Evolutionary conservation across 2,113 vertebrate genomes (phyloP).

Genomic region (Percopsis transmontana): DNA sequence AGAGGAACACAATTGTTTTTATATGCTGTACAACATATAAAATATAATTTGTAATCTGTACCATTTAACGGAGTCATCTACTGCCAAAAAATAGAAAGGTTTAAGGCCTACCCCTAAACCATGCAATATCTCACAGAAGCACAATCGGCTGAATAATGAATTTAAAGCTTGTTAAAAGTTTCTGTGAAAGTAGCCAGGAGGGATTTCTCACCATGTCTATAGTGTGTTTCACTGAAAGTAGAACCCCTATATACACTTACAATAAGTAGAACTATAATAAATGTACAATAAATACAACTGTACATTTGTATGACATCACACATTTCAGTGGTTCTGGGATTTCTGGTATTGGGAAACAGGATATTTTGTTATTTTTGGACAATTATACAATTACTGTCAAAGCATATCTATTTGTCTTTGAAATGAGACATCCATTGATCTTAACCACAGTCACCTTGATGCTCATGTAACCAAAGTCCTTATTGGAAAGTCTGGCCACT

Average conservation of each 20-base stretch:
- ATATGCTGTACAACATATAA: too few species aligned
- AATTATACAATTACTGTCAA: too few species aligned
- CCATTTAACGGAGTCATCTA: not conserved
- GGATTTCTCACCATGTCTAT: not conserved
- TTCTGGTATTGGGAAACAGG: not conserved
- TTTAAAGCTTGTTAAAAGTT: not conserved
- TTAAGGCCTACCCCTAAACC: conserved; percentile 22
- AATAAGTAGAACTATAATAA: too few species aligned
- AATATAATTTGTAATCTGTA: too few species aligned
- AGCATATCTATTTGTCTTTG: not conserved
- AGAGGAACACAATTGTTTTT: too few species aligned
- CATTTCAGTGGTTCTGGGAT: not conserved
- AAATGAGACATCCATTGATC: not conserved
- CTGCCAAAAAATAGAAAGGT: conserved; percentile 7
- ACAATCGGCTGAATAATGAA: not conserved
- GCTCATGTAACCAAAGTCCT: too few species aligned
- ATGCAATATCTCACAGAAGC: conserved; percentile 1
- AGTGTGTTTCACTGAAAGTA: too few species aligned
- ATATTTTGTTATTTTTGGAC: too few species aligned
- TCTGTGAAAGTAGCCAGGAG: not conserved
- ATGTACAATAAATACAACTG: not conserved
- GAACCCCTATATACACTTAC: too few species aligned
- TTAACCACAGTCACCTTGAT: not conserved
- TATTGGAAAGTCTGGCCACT: too few species aligned
- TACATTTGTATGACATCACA: not conserved